A percentile compares a stretch with the other conserved stretches of the same genome.
Evolutionary conservation across 2,888 invertebrate genomes (phyloP).

Genomic region (Aphelenchoides bicaudatus): DNA sequence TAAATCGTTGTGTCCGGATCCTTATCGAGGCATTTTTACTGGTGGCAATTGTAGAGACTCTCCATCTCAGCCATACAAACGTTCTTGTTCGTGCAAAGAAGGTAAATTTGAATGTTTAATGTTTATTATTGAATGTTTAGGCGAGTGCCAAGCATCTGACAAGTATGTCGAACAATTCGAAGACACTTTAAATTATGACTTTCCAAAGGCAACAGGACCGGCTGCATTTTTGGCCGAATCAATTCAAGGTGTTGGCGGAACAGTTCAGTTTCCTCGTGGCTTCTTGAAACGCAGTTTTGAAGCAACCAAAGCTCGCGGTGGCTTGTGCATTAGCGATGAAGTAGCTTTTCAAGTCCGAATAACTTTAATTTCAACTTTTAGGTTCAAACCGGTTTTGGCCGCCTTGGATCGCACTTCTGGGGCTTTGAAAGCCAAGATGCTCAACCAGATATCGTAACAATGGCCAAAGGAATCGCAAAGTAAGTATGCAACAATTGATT

Average conservation of each 20-base stretch:
- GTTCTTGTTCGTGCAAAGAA: slow-evolving; percentile 70
- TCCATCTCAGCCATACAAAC: slow-evolving; percentile 64
- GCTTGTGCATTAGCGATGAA: slow-evolving; percentile 86
- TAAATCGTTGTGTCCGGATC: slow-evolving; percentile 84
- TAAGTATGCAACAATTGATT: slow-evolving; percentile 10
- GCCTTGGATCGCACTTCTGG: slow-evolving; percentile 91
- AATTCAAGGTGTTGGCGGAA: slow-evolving; percentile 89
- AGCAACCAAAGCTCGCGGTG: slow-evolving; percentile 76
- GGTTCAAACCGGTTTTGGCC: slow-evolving; percentile 91
- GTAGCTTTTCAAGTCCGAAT: slow-evolving; percentile 26
- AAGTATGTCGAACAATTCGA: slow-evolving; percentile 78
- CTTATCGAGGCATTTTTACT: slow-evolving; percentile 84
- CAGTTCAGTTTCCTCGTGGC: slow-evolving; percentile 78
- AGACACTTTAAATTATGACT: slow-evolving; percentile 74
- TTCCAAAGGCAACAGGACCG: slow-evolving; percentile 69
- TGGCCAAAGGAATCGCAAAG: slow-evolving; percentile 73
- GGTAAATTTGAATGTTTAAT: slow-evolving; percentile 36
- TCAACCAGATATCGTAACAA: slow-evolving; percentile 85
- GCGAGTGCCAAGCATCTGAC: slow-evolving; percentile 72
- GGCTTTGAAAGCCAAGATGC: slow-evolving; percentile 85
- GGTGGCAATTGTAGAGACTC: slow-evolving; percentile 83
- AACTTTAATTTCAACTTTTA: neutral
- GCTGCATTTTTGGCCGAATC: slow-evolving; percentile 91
- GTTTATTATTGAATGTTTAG: neutral
- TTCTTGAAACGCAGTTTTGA: slow-evolving; percentile 79